Evolutionary conservation across 1,140 invertebrate species (phyloP).

Genomic region (Helicoverpa zea): DNA sequence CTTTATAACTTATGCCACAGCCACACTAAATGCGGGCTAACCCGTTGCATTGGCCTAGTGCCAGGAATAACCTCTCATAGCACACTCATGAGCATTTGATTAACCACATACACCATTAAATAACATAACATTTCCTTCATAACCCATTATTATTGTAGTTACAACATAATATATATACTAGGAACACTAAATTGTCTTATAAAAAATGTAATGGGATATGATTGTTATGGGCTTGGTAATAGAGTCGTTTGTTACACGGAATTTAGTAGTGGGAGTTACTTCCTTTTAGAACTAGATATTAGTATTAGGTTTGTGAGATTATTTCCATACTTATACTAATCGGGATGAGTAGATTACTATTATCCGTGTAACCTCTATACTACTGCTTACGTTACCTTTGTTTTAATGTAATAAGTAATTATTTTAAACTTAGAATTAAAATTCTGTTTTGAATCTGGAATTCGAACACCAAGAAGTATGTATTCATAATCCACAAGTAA

Average conservation of each 20-base stretch:
- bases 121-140: conserved; percentile 55
- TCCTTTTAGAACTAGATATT: not conserved
- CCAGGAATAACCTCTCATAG: conserved; percentile 57
- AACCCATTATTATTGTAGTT: conserved; percentile 24
- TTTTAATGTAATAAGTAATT: no score
- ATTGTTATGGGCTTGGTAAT: not conserved
- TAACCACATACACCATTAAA: conserved; percentile 57
- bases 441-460: no score
- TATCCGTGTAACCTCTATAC: no score
- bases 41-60: conserved; percentile 58
- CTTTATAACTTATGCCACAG: conserved; percentile 14
- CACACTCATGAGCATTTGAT: conserved; percentile 69
- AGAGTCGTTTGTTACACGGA: not conserved
- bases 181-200: conserved; percentile 7
- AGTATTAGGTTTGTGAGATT: not conserved
- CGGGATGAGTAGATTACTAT: no score
- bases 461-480: no score
- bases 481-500: no score
- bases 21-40: conserved; percentile 14
- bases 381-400: no score
- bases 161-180: conserved; percentile 23
- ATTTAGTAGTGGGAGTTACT: not conserved
- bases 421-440: no score
- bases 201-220: conserved; percentile 16
- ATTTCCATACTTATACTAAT: no score